These are phyloP conservation scores for Montifringilla adamsi DNA, from an alignment of 2,113 vertebrate genomes.

Conservation along the genomic window DNA sequence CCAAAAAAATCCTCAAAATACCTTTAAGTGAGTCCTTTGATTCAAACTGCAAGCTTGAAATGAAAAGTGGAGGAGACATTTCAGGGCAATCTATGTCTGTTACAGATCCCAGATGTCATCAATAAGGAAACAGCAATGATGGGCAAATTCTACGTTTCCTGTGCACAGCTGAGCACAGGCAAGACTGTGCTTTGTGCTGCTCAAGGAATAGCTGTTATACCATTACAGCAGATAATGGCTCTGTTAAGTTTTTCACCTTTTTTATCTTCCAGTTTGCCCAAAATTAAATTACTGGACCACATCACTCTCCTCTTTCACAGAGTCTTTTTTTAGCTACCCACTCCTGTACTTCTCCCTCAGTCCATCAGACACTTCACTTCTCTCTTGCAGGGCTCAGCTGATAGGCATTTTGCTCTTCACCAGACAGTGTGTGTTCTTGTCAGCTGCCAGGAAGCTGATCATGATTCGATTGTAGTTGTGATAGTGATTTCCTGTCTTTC, in stretches of 20 bases:
- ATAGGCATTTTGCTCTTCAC: background rate
- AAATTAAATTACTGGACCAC: background rate
- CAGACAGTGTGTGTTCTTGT: background rate
- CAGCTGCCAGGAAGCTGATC: slow-evolving; percentile 24
- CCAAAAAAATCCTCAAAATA: background rate
- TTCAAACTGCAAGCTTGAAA: background rate
- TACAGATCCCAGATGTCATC: background rate
- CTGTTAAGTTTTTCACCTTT: background rate
- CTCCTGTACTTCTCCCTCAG: background rate
- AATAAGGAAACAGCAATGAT: background rate
- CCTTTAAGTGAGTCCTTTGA: background rate
- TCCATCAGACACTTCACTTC: background rate
- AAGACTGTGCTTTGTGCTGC: background rate
- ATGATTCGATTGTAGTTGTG: slow-evolving; percentile 2
- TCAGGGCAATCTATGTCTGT: background rate
- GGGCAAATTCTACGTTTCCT: background rate
- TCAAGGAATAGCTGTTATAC: background rate
- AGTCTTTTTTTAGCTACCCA: background rate
- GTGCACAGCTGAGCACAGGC: background rate
- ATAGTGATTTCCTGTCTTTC: slow-evolving; percentile 19
- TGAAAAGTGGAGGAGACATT: background rate
- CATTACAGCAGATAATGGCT: background rate
- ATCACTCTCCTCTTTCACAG: background rate
- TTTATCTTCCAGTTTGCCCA: background rate
- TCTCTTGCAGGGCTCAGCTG: background rate